These are phyloP conservation scores for Pseudochaenichthys georgianus DNA, from an alignment of 2,797 vertebrate species.

Conservation along the genomic window DNA sequence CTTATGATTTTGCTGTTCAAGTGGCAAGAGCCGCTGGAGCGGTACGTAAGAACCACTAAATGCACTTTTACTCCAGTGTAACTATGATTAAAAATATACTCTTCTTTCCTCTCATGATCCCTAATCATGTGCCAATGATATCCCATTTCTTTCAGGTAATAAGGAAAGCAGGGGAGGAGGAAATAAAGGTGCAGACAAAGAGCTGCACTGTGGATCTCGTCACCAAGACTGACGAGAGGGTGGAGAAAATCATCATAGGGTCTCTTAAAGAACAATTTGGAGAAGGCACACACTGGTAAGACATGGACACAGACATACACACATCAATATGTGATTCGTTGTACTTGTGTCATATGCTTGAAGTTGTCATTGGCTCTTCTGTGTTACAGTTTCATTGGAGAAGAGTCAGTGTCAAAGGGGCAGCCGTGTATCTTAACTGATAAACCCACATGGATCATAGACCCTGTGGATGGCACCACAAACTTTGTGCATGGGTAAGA, in stretches of 20 bases:
- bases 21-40: slow-evolving; percentile 91
- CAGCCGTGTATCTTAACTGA: slow-evolving; percentile 88
- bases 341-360: neutral
- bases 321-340: neutral
- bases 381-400: slow-evolving; percentile 92
- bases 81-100: no score
- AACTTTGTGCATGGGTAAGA: slow-evolving; percentile 96
- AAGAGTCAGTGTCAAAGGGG: slow-evolving; percentile 95
- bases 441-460: slow-evolving; percentile 96
- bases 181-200: slow-evolving; percentile 91
- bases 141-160: slow-evolving; percentile 82
- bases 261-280: slow-evolving; percentile 90
- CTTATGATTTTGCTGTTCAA: slow-evolving; percentile 89
- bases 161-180: slow-evolving; percentile 88
- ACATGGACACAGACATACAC: neutral
- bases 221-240: slow-evolving; percentile 94
- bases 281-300: slow-evolving; percentile 88
- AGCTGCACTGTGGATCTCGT: slow-evolving; percentile 95
- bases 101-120: neutral
- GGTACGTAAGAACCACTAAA: slow-evolving; percentile 72
- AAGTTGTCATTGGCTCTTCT: slow-evolving; percentile 7
- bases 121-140: neutral
- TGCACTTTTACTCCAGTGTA: neutral
- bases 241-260: slow-evolving; percentile 95
- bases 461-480: slow-evolving; percentile 96